phyloP scores from a whole-genome alignment of 35 echinoderm and acorn worm species.

The Patiria miniata region DNA sequence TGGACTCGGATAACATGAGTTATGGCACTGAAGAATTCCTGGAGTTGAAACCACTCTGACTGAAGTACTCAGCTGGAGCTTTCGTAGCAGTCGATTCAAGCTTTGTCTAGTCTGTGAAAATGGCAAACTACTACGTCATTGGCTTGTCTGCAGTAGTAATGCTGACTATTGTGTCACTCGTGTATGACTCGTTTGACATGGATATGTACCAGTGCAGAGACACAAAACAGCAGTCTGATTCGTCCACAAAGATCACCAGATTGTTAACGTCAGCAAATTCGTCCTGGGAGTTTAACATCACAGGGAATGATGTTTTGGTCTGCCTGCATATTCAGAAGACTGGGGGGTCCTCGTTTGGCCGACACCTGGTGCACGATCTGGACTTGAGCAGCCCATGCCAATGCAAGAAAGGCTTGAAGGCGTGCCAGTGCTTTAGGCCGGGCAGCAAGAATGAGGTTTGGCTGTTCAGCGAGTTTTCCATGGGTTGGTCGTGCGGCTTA shows the following conservation, averaged over 20 bases:
- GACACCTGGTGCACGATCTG: slow-evolving; percentile 64
- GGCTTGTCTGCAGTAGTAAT: not conserved
- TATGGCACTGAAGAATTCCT: no score
- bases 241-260: not conserved
- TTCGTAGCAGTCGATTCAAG: no score
- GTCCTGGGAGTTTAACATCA: slow-evolving; percentile 53
- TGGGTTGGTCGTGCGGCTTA: slow-evolving; percentile 87
- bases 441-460: slow-evolving; percentile 50
- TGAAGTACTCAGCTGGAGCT: no score
- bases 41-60: no score
- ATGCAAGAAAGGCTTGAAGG: slow-evolving; percentile 49
- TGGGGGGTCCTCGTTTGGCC: slow-evolving; percentile 81
- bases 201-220: not conserved
- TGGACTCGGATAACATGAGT: no score
- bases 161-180: not conserved
- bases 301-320: slow-evolving; percentile 74
- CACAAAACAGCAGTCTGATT: not conserved
- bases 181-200: slow-evolving; percentile 10
- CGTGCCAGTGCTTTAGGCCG: slow-evolving; percentile 75
- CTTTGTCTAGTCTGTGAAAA: not conserved
- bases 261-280: slow-evolving; percentile 1
- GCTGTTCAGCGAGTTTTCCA: slow-evolving; percentile 88
- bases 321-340: slow-evolving; percentile 96
- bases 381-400: slow-evolving; percentile 64
- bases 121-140: slow-evolving; percentile 2